phyloP scores from a whole-genome alignment of 1,140 invertebrate genomes.

The Helicorthomorpha holstii region DNA sequence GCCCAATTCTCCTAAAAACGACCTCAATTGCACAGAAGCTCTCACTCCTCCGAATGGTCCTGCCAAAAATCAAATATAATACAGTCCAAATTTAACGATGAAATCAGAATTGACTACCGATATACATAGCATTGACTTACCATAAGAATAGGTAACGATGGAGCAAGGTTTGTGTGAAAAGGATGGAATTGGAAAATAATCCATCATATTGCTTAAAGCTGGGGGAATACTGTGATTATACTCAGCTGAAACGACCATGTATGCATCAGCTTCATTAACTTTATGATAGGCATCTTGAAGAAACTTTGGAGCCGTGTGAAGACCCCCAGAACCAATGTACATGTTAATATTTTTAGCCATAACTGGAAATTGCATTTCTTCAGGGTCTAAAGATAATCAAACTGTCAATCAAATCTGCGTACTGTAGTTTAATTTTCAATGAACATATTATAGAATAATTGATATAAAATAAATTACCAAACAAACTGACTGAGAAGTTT shows the following conservation, averaged over 20 bases:
- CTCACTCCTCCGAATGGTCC: slow-evolving; percentile 30
- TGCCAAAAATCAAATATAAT: slow-evolving; percentile 14
- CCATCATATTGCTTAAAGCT: slow-evolving; percentile 28
- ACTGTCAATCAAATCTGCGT: neutral
- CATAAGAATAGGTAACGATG: slow-evolving; percentile 29
- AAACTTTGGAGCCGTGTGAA: neutral
- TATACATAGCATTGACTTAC: slow-evolving; percentile 17
- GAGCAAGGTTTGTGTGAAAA: slow-evolving; percentile 28
- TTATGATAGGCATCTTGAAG: neutral
- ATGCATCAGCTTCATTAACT: slow-evolving; percentile 23
- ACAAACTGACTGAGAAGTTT: neutral
- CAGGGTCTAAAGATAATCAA: neutral
- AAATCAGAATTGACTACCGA: no score
- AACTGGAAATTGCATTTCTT: slow-evolving; percentile 13
- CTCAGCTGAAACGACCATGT: slow-evolving; percentile 28
- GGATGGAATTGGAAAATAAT: slow-evolving; percentile 27
- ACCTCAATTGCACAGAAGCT: slow-evolving; percentile 26
- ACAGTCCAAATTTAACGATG: neutral
- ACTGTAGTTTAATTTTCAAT: neutral
- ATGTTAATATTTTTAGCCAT: slow-evolving; percentile 10
- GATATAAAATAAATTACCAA: neutral
- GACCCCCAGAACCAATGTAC: neutral
- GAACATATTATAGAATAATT: neutral
- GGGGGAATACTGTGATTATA: slow-evolving; percentile 31
- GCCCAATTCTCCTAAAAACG: slow-evolving; percentile 29